These are phyloP conservation scores for Baryphthengus martii DNA, from an alignment of 2,113 vertebrate genomes.

Conservation along the genomic window DNA sequence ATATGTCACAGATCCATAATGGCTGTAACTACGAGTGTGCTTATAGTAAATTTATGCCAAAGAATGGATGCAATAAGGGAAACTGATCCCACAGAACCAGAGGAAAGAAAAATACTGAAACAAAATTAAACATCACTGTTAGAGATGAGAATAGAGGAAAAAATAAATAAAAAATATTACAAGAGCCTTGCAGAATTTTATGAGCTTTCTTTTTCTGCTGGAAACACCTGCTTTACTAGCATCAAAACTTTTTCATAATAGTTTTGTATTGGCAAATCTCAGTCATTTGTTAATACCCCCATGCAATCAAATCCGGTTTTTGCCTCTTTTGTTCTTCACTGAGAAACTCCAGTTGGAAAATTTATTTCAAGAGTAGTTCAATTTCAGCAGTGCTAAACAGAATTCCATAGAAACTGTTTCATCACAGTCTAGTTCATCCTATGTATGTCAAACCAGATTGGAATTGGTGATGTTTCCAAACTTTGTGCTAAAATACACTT, in stretches of 20 bases:
- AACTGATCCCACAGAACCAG: neutral
- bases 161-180: neutral
- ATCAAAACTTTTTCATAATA: neutral
- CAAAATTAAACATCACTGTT: neutral
- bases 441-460: neutral
- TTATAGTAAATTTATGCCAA: neutral
- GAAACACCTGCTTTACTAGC: neutral
- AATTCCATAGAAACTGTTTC: neutral
- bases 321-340: neutral
- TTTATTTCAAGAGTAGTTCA: neutral
- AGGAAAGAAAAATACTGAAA: neutral
- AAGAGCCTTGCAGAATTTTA: neutral
- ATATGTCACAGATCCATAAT: neutral
- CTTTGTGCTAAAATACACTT: neutral
- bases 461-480: neutral
- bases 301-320: neutral
- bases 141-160: neutral
- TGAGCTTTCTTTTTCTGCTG: neutral
- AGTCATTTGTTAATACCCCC: neutral
- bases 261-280: neutral
- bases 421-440: neutral
- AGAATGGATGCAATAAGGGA: neutral
- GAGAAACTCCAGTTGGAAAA: neutral
- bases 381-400: neutral
- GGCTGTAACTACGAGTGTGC: neutral